Evolutionary conservation across 2,888 invertebrate genomes (phyloP).

Genomic region (Drosophila basisetae): DNA sequence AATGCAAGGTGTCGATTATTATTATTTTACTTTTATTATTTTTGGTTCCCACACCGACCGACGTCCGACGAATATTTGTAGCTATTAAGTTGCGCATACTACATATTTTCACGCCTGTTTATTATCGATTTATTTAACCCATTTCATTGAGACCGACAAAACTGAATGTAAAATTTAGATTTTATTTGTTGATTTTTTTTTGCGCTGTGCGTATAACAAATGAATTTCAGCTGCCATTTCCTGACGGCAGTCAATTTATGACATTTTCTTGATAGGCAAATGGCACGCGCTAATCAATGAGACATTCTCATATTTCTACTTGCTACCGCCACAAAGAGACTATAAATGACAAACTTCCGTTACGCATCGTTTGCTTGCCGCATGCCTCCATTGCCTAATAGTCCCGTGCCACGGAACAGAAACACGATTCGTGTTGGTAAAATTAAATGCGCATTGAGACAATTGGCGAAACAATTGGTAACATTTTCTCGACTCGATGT

Average conservation of each 20-base stretch:
- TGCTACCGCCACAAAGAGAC: slow-evolving; percentile 2
- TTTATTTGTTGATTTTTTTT: slow-evolving; percentile 25
- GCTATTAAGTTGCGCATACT: slow-evolving; percentile 71
- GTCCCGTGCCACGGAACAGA: slow-evolving; percentile 79
- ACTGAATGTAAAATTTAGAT: slow-evolving; percentile 63
- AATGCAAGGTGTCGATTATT: slow-evolving; percentile 65
- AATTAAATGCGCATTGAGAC: slow-evolving; percentile 79
- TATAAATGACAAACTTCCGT: slow-evolving; percentile 63
- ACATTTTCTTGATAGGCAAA: slow-evolving; percentile 71
- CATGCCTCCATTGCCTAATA: slow-evolving; percentile 65
- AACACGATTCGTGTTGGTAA: slow-evolving; percentile 70
- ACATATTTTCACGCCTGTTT: slow-evolving; percentile 54
- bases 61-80: slow-evolving; percentile 33
- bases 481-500: slow-evolving; percentile 28
- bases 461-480: slow-evolving; percentile 63
- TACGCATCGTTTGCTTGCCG: slow-evolving; percentile 63
- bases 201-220: slow-evolving; percentile 26
- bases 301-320: slow-evolving; percentile 33
- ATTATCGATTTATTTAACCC: slow-evolving; percentile 47
- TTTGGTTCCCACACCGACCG: neutral
- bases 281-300: slow-evolving; percentile 74
- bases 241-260: slow-evolving; percentile 67
- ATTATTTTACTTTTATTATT: slow-evolving; percentile 50
- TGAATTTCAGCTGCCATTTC: slow-evolving; percentile 39
- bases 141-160: slow-evolving; percentile 15